Evolutionary conservation across 2,888 invertebrate genomes (phyloP).

Genomic region (Cataglyphis altisquamis): DNA sequence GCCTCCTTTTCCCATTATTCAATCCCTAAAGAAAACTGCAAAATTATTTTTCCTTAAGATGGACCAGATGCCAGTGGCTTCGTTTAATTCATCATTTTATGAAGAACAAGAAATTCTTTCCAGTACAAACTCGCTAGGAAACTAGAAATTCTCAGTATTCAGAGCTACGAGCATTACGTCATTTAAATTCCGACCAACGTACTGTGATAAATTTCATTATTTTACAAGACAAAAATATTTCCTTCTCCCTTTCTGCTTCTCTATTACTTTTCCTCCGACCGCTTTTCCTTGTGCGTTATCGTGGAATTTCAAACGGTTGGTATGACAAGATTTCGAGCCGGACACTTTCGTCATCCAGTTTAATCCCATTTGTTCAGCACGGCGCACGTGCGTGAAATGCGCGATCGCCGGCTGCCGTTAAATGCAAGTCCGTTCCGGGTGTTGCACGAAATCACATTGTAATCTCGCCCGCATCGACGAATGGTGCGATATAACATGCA

Average conservation of each 20-base stretch:
- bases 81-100: constrained; percentile 52
- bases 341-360: constrained; percentile 78
- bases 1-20: neutral
- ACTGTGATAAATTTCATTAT: constrained; percentile 60
- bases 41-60: constrained; percentile 42
- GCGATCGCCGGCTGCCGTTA: constrained; percentile 58
- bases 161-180: constrained; percentile 26
- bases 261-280: constrained; percentile 17
- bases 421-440: constrained; percentile 10
- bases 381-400: constrained; percentile 73
- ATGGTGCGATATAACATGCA: neutral
- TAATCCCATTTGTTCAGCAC: constrained; percentile 74
- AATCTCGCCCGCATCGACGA: neutral
- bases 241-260: neutral
- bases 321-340: constrained; percentile 71
- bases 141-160: constrained; percentile 71
- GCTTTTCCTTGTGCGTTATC: constrained; percentile 75
- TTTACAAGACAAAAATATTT: constrained; percentile 34
- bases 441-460: constrained; percentile 24
- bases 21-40: neutral
- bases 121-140: constrained; percentile 30
- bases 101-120: constrained; percentile 51
- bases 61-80: constrained; percentile 13
- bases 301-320: constrained; percentile 73
- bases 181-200: constrained; percentile 33